Base-by-base conservation (phyloP, 2,113 vertebrate species). In the Pluvianellus socialis region DNA sequence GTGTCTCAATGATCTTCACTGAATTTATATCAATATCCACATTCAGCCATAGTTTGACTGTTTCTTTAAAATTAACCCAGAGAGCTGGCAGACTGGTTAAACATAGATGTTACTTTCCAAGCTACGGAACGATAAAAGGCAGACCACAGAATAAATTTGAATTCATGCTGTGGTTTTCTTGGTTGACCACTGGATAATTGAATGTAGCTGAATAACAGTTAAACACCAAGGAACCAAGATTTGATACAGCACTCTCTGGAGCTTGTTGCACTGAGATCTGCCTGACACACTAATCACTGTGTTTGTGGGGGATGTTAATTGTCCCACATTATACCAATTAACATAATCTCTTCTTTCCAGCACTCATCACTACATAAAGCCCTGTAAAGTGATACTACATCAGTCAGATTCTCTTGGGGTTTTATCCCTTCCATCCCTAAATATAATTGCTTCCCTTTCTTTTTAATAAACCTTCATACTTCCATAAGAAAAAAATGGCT, bases 261-360 rank as follows among this genome's bases (percentile, higher is more conserved):
- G 79, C 72, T 77, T 76, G 28, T 66, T 85, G n/a, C 70, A 70
- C 62, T 47, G 62, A 76, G 65, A 89, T 62, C 49, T 90, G 85
- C 32, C 18, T 70, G 74, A 72, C 73, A 81, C 17, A 50, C 32
- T 66, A 66, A 91, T 26, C 75, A 55, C 71, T 73, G 44, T 61
- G 19, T 45, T 53, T 85, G 70, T 17, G 8, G 15, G 33, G 12
- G 17, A 13, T 79, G 53, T 75, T 89, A 75, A 94, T 61, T 87
- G 59, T 35, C 24, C 30, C 30, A 72, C 53, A 35, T 47, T 52
- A 42, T 44, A 85, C 14, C 76, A 81, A 84, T 87, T 92, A 94
- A 93, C 35, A 83, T 50, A 66, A 80, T 86, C 50, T 91, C 88
- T 91, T 63, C 32, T 93, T 86, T 84, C 79, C 73, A 91, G 76